These are phyloP conservation scores for Pseudopleuronectes americanus DNA, from an alignment of 2,797 vertebrate genomes.

Conservation along the genomic window DNA sequence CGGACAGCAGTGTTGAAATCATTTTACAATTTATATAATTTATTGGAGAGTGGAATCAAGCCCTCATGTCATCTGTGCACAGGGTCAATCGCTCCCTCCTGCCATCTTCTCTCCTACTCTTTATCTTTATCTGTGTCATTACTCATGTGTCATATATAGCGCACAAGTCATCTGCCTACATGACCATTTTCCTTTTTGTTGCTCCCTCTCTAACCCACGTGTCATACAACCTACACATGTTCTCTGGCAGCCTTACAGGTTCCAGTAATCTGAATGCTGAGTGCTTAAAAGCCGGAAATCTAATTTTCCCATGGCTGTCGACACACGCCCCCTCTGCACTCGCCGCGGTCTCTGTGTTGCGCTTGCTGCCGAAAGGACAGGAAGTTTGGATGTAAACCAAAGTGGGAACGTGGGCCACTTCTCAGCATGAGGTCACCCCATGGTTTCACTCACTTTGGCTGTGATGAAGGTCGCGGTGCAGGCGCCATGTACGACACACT, in stretches of 20 bases:
- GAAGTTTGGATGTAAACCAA: conserved; percentile 62
- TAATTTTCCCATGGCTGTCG: conserved; percentile 37
- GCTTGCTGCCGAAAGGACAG: conserved; percentile 38
- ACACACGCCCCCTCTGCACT: neutral
- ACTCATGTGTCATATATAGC: conserved; percentile 43
- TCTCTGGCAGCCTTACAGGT: conserved; percentile 14
- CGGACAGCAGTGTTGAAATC: conserved; percentile 38
- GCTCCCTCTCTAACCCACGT: conserved; percentile 5
- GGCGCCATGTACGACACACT: conserved; percentile 1
- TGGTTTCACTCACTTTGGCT: conserved; percentile 33
- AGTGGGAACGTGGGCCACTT: conserved; percentile 43
- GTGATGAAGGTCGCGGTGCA: conserved; percentile 25
- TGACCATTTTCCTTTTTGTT: conserved; percentile 6
- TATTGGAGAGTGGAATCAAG: conserved; percentile 40
- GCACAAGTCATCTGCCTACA: conserved; percentile 14
- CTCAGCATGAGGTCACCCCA: conserved; percentile 46
- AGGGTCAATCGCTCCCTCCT: neutral
- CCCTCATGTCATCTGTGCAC: conserved; percentile 22
- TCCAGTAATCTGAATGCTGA: conserved; percentile 20
- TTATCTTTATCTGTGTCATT: conserved; percentile 27
- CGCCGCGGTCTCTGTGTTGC: conserved; percentile 13
- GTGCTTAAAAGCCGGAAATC: conserved; percentile 21
- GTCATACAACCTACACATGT: conserved; percentile 2
- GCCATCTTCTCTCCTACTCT: neutral
- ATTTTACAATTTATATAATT: conserved; percentile 40